Conservation (phyloP, 2,888 invertebrate species). For the Drosophila kanekoi region DNA sequence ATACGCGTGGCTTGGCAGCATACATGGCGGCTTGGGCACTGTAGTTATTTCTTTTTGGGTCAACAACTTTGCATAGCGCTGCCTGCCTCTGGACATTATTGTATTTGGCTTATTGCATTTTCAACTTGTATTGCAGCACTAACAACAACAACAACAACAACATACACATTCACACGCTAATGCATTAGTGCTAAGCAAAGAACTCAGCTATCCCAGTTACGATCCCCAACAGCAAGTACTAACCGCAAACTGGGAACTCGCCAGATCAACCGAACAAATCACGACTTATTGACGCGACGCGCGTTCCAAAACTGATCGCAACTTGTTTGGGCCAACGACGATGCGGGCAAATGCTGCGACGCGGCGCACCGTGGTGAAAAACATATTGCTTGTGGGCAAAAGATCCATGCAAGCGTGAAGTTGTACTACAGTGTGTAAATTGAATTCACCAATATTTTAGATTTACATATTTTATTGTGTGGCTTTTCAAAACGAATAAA, state of each 20-base stretch:
- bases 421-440: not conserved
- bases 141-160: constrained; percentile 28
- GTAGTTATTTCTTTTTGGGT: constrained; percentile 67
- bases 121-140: constrained; percentile 38
- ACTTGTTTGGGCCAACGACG: constrained; percentile 41
- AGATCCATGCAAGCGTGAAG: not conserved
- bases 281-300: constrained; percentile 62
- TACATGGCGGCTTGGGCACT: constrained; percentile 48
- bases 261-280: constrained; percentile 44
- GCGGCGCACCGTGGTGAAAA: constrained; percentile 39
- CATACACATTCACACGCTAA: constrained; percentile 42
- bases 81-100: constrained; percentile 42
- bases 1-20: constrained; percentile 60
- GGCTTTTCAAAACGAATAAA: too few relatives aligned
- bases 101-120: constrained; percentile 56
- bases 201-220: constrained; percentile 25
- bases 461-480: too few relatives aligned
- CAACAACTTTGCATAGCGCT: constrained; percentile 75
- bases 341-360: constrained; percentile 22
- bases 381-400: not conserved
- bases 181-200: constrained; percentile 33
- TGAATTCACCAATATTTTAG: too few relatives aligned
- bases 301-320: constrained; percentile 65
- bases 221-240: constrained; percentile 23
- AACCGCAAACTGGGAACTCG: constrained; percentile 19